phyloP scores from a whole-genome alignment of 2,113 vertebrate species.

The Junco hyemalis region DNA sequence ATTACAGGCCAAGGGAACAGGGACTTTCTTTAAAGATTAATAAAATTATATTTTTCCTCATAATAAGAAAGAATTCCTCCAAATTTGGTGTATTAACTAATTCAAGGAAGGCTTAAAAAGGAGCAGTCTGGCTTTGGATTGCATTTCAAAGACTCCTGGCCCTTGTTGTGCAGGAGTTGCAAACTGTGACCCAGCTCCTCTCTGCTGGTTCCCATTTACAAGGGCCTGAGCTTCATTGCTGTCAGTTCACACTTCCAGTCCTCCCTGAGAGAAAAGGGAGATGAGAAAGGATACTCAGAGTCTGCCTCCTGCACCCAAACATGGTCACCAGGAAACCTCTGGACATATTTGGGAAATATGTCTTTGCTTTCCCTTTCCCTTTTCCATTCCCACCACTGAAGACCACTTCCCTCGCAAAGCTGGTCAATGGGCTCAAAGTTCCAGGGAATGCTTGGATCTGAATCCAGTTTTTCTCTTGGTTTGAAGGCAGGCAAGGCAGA shows the following conservation, averaged over 20 bases:
- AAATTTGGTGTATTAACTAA: not conserved
- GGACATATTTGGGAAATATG: not conserved
- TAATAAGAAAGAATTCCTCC: not conserved
- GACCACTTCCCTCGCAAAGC: not conserved
- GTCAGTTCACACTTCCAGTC: not conserved
- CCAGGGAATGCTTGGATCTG: not conserved
- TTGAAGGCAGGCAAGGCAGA: not conserved
- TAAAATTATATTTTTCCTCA: not conserved
- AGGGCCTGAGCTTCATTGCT: not conserved
- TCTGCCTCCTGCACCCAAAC: not conserved
- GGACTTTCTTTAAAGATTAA: not conserved
- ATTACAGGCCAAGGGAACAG: not conserved
- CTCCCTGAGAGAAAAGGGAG: not conserved
- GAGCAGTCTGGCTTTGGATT: not conserved
- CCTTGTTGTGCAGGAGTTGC: not conserved
- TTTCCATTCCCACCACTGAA: not conserved
- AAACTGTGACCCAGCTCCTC: not conserved
- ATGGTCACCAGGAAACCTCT: not conserved
- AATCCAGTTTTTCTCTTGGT: not conserved
- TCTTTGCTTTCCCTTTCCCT: too few species aligned
- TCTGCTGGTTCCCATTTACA: not conserved
- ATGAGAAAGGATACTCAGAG: not conserved
- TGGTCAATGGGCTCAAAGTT: not conserved
- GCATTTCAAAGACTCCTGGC: not conserved
- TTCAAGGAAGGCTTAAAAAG: not conserved